A percentile compares a stretch with the other conserved stretches of the same genome.
phyloP scores from a whole-genome alignment of 2,797 vertebrate species.

The Miichthys miiuy region DNA sequence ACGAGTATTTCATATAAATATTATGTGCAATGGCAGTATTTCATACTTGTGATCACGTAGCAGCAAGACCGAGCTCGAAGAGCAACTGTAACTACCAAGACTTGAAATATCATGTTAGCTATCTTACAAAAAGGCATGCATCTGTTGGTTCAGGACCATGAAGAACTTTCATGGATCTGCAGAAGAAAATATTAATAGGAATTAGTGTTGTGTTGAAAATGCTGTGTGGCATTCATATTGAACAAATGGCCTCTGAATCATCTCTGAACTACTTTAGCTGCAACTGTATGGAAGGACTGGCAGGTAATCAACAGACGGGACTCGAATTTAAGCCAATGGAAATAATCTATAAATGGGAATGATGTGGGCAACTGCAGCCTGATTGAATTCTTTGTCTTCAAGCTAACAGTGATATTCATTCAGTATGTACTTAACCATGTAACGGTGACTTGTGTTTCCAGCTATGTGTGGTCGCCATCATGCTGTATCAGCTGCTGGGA shows the following conservation, averaged over 20 bases:
- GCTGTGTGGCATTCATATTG: slow-evolving; percentile 6
- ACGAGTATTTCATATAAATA: no score
- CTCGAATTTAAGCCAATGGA: slow-evolving; percentile 12
- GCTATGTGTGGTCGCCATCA: slow-evolving; percentile 61
- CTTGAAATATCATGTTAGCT: slow-evolving; percentile 10
- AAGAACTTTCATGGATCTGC: not conserved
- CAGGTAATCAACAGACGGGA: slow-evolving; percentile 4
- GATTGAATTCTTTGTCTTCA: slow-evolving; percentile 20
- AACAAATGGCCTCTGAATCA: slow-evolving; percentile 28
- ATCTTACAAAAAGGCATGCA: not conserved
- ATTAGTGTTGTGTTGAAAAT: slow-evolving; percentile 5
- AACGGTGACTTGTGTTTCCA: slow-evolving; percentile 65
- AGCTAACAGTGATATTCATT: slow-evolving; percentile 41
- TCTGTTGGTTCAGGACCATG: not conserved
- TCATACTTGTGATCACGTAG: slow-evolving; percentile 47
- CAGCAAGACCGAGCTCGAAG: slow-evolving; percentile 27
- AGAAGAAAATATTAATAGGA: not conserved
- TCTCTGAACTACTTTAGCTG: slow-evolving; percentile 2
- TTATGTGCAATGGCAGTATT: slow-evolving; percentile 45
- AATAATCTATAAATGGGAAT: slow-evolving; percentile 39
- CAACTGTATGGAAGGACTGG: not conserved
- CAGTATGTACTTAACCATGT: slow-evolving; percentile 38
- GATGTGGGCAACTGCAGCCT: slow-evolving; percentile 25
- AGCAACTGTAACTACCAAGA: slow-evolving; percentile 18
- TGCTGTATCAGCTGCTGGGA: slow-evolving; percentile 64